Evolutionary conservation across 2,113 vertebrate species (phyloP), one percentile per base, ranked within the genome.

Genomic region (Caranx melampygus): DNA sequence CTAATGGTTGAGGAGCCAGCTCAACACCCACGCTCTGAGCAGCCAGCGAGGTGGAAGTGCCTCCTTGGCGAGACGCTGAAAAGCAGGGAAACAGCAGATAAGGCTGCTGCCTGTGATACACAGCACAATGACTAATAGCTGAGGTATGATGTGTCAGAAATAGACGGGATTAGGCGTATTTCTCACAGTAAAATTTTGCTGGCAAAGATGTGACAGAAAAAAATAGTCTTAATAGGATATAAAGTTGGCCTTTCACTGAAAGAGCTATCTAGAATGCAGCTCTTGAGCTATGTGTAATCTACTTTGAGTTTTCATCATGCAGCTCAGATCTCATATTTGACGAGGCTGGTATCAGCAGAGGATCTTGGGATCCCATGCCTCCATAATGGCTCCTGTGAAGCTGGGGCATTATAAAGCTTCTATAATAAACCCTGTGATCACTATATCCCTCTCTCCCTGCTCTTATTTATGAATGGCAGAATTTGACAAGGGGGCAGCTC

Each of bases 391-490:
- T 84, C 79, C 79, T 87, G 86, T 92, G 87, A 91, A 85, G 82
- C 88, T 60, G 87, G 71, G 75, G 74, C 73, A 89, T 88, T 91
- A 90, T 93, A 86, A 75, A 84, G 86, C 84, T 92, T 86, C 87
- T 81, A 75, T 93, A 85, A 89, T 91, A 89, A 89, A 87, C 75
- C 75, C 91, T 95, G 89, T 92, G 91, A 92, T 92, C 90, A 89
- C 71, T 55, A 65, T 79, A 54, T 54, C 88, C 78, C 83, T 67
- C 74, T 81, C 76, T 87, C 55, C 62, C 63, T 69, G 65, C 64
- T 71, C 75, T 91, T 83, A 92, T 95, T 95, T 95, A 92, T 95
- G 93, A 95, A 95, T 95, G 94, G 90, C 72, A 67, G 84, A 86
- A 82, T 91, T 89, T 91, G 92, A 93, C 83, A 91, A 84, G 86